Base-by-base conservation (phyloP, 2,888 invertebrate genomes). In the Metalampra italica region DNA sequence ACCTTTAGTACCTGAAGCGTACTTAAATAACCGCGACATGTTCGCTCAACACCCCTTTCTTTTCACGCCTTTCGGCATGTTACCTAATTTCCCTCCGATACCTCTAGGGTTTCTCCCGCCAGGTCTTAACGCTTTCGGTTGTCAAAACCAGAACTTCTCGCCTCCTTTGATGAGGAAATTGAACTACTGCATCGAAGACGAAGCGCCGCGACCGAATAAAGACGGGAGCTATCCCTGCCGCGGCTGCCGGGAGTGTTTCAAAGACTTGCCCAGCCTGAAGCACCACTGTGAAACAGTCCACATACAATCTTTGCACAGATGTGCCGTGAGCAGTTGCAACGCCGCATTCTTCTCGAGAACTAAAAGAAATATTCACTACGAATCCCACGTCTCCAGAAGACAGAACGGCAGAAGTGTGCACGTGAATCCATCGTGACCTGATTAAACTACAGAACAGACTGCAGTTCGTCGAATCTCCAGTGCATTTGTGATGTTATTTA, bases 271-370 rank as follows among this genome's bases (percentile, higher is more conserved):
- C 12, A 89, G 91, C 45, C 82, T 95, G 55, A 93, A 94, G 73
- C 92, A 93, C 58, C 95, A 95, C 79, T 94, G 94, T 82, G 94
- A 94, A 76, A 90, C 87, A 55, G 82, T 91, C 44, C 95, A 95
- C 70, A 75, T 88, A 32, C 90, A 92, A 50, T 93, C 95, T 50
- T 91, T 95, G 82, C 93, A 93, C 65, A 91, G 92, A 54, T 96
- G 96, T 82, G 92, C 93, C n/a, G 90, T 94, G 45, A 91, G 91
- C 50, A 95, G 95, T 11, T 95, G 96, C 79, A 93, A 92, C 45
- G 93, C 94, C 62, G 93, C 94, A 43, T 96, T 96, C 81, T 92
- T 94, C 53, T 95, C 95, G 9, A 91, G 94, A 60, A 94, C 95
- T 56, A 93, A 94, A 59, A 91, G 96, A 53, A 95, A 95, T 71